Evolutionary conservation across 2,888 invertebrate genomes (phyloP), one percentile per base, ranked within the genome.

Genomic region (Scaptomyza parva): DNA sequence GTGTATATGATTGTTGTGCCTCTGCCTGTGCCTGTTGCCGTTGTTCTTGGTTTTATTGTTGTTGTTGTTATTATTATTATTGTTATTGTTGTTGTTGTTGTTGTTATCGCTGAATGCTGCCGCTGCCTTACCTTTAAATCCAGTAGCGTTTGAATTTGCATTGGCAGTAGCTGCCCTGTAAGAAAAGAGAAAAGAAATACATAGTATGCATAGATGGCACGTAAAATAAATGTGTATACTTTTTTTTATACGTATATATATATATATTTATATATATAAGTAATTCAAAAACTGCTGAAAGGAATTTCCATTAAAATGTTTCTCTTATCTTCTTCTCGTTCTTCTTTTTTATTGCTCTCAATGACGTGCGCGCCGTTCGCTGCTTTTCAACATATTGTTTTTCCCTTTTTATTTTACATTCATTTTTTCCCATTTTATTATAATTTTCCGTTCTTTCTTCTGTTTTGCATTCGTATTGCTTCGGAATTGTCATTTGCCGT

Each of bases 231-330:
- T 82, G 59, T 78, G 53, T 68, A 70, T 70, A 67, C 35, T 41
- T 35, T 55, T 55, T 12, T 48, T 12, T 20, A 11, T 55, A 33
- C 48, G 57, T 66, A 57, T 44, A 66, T 58, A 59, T 69, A 70
- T 58, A 71, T 65, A 78, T 72, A 62, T 64, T 50, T 68, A 43
- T 57, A 58, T 58, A 40, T 44, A 79, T 77, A 88, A 70, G 78
- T 78, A 88, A 77, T 84, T 78, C 78, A 76, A 86, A 80, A 88
- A 78, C 84, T 88, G 85, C 81, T 84, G 69, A 78, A 86, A 86
- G 78, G 69, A 86, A 85, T 85, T 85, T 81, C 86, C 85, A 85
- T 85, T 85, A 85, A 85, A 84, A 88, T 76, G 54, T 88, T 80
- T 84, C 63, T 84, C 78, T 81, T 80, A 76, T 88, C 85, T 84